Evolutionary conservation across 2,113 vertebrate species (phyloP).

Genomic region (Gavialis gangeticus): DNA sequence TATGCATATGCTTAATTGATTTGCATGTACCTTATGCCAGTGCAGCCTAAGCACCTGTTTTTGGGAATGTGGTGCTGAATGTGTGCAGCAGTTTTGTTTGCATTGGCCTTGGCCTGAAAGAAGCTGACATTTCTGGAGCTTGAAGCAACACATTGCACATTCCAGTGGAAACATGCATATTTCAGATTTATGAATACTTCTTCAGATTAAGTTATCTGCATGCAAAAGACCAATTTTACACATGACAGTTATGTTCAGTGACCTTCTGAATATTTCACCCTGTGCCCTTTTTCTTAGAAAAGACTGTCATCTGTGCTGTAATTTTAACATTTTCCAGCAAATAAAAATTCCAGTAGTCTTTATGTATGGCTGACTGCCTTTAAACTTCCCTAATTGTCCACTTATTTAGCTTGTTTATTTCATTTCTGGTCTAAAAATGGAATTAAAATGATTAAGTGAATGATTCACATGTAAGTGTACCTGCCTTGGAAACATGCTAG

Average conservation of each 20-base stretch:
- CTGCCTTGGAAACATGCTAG: not conserved
- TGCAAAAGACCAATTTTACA: not conserved
- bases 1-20: not conserved
- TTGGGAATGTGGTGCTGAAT: not conserved
- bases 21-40: not conserved
- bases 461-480: not conserved
- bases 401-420: not conserved
- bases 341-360: not conserved
- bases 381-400: not conserved
- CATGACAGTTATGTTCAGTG: not conserved
- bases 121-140: not conserved
- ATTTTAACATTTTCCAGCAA: not conserved
- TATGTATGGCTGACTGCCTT: not conserved
- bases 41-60: not conserved
- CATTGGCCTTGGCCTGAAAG: not conserved
- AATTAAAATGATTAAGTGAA: not conserved
- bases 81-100: not conserved
- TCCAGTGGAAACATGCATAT: not conserved
- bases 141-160: not conserved
- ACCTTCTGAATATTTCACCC: not conserved
- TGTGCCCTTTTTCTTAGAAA: not conserved
- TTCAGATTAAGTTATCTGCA: not conserved
- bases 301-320: not conserved
- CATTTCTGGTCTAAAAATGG: not conserved
- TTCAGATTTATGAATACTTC: not conserved